These are phyloP conservation scores for Eupsilia transversa DNA, from an alignment of 2,888 invertebrate species.

Conservation along the genomic window DNA sequence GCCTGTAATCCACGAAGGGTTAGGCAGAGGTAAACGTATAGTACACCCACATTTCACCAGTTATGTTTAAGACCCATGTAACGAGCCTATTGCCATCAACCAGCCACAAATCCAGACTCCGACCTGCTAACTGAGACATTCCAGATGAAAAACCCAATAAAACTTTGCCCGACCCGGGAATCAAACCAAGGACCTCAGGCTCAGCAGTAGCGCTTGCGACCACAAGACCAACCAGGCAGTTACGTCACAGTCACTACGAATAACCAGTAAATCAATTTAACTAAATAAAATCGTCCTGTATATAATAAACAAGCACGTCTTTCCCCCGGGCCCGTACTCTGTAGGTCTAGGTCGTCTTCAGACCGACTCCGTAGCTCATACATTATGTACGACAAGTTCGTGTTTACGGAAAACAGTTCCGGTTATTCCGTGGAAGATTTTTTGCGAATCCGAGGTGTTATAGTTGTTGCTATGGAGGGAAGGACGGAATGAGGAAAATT, in stretches of 20 bases:
- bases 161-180: no score
- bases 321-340: slow-evolving; percentile 25
- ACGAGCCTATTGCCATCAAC: neutral
- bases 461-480: slow-evolving; percentile 3
- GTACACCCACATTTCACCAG: no score
- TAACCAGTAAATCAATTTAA: neutral
- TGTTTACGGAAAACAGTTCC: slow-evolving; percentile 59
- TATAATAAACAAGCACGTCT: slow-evolving; percentile 34
- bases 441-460: slow-evolving; percentile 37
- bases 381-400: slow-evolving; percentile 35
- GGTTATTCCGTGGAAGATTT: slow-evolving; percentile 47
- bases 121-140: no score
- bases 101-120: no score
- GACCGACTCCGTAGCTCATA: slow-evolving; percentile 25
- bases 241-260: neutral
- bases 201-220: no score
- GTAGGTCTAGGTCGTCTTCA: slow-evolving; percentile 54
- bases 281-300: slow-evolving; percentile 39
- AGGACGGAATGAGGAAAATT: slow-evolving; percentile 36
- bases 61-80: neutral
- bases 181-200: no score
- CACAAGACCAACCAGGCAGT: no score
- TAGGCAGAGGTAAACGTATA: no score
- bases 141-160: no score
- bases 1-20: no score